Base-by-base conservation (phyloP, 1,140 invertebrate species). In the Drosophila orena region DNA sequence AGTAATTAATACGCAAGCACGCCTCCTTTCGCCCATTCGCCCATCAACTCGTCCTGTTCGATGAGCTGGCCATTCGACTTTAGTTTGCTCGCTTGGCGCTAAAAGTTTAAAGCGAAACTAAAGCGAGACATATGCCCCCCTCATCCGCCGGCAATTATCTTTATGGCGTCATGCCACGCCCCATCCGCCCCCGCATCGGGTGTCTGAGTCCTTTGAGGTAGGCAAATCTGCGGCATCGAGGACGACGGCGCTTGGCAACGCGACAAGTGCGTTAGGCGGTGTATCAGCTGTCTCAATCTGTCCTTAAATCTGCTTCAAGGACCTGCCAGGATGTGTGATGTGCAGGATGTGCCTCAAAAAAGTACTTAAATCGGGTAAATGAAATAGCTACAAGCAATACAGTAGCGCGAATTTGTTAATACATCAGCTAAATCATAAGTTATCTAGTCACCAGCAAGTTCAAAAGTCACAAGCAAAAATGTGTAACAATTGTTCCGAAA, bases 61-160 rank as follows among this genome's bases (percentile, higher is more conserved):
- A 40, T 35, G 17, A 1, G 17, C 17, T 17, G 17, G 40, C 14
- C 37, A 47, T 54, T 49, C 27, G 37, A 50, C 65, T 49, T 24
- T 37, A 12, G 38, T 37, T 1, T 0, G 66, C 17, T 22, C 17
- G 56, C 24, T 24, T 24, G 24, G 24, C 56, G 20, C 56, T 69
- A 69, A 56, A 69, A 57, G 38, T 69, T 69, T 70, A 56, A 69
- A 57, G 38, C 40, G 15, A 47, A n/a, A n/a, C n/a, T n/a, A n/a
- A n/a, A n/a, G n/a, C n/a, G n/a, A n/a, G n/a, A n/a, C n/a, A n/a
- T n/a, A n/a, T n/a, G n/a, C n/a, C n/a, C n/a, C 22, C 24, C 24
- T 0, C 43, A 27, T 27, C 52, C 34, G 10, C 17, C 34, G 27
- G 27, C 68, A 70, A 71, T 71, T 71, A 71, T 35, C 68, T 34